Evolutionary conservation across 2,113 vertebrate genomes (phyloP).

Genomic region (Halcyon senegalensis): DNA sequence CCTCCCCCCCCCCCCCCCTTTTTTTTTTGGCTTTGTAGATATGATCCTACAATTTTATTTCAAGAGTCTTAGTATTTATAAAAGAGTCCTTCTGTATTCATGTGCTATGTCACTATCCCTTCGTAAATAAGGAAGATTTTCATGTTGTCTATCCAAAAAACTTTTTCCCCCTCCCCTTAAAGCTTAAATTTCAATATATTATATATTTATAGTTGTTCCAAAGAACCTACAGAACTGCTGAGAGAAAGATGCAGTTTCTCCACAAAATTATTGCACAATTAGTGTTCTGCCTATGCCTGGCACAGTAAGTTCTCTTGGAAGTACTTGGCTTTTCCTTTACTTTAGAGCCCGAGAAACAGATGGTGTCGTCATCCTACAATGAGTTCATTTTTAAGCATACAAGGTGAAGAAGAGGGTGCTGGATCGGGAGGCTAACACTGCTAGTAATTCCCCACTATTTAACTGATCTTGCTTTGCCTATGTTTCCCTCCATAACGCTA

Average conservation of each 20-base stretch:
- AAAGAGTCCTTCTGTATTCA: not conserved
- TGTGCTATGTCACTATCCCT: not conserved
- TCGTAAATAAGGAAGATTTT: not conserved
- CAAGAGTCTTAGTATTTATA: not conserved
- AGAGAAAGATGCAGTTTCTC: not conserved
- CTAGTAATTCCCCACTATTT: not conserved
- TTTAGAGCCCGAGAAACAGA: not conserved
- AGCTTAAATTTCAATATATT: not conserved
- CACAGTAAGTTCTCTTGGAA: not conserved
- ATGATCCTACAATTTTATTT: not conserved
- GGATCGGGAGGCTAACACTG: not conserved
- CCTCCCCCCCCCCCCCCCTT: not conserved
- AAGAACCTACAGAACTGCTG: not conserved
- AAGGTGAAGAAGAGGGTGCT: not conserved
- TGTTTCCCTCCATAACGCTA: not conserved
- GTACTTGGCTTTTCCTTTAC: not conserved
- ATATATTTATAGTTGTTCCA: not conserved
- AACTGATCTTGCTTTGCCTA: not conserved
- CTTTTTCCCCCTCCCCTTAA: not conserved
- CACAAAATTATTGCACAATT: not conserved
- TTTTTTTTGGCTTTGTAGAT: not conserved
- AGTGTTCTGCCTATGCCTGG: not conserved
- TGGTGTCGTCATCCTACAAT: not conserved
- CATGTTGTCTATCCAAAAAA: not conserved
- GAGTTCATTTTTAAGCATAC: not conserved